Evolutionary conservation across 2,888 invertebrate genomes (phyloP).

Genomic region (Brachyptera risi): DNA sequence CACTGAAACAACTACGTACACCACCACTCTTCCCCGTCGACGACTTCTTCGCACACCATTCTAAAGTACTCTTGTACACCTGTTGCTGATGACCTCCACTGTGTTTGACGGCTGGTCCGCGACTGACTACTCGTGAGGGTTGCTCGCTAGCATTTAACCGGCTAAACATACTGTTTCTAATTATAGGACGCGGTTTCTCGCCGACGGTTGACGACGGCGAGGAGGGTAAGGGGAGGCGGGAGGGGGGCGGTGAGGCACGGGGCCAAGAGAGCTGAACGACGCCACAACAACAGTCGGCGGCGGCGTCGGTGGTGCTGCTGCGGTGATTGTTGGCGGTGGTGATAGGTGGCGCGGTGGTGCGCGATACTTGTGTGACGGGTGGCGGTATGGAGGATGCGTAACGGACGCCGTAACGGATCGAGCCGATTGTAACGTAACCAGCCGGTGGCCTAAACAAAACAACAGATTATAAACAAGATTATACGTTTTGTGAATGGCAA

Average conservation of each 20-base stretch:
- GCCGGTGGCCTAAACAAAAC: constrained; percentile 29
- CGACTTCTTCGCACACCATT: constrained; percentile 24
- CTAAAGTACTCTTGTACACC: constrained; percentile 35
- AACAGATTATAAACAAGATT: too few species aligned
- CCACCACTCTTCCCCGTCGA: constrained; percentile 49
- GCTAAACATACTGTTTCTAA: constrained; percentile 36
- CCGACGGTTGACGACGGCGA: constrained; percentile 24
- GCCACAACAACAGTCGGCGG: constrained; percentile 36
- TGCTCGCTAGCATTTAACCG: constrained; percentile 29
- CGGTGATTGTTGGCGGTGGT: constrained; percentile 4
- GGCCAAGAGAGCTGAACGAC: constrained; percentile 32
- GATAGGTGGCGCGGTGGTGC: not conserved
- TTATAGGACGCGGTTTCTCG: constrained; percentile 33
- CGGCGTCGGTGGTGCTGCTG: constrained; percentile 11
- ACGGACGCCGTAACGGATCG: constrained; percentile 67
- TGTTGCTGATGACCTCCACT: too few species aligned
- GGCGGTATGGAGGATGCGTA: constrained; percentile 48
- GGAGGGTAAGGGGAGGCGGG: constrained; percentile 31
- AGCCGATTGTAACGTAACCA: constrained; percentile 62
- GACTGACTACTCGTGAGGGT: constrained; percentile 5
- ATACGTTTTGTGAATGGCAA: too few species aligned
- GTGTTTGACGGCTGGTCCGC: not conserved
- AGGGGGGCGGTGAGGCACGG: constrained; percentile 31
- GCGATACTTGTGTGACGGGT: too few species aligned
- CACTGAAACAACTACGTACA: constrained; percentile 45